Conservation (phyloP, 2,113 vertebrate species). For the Anhinga rufa region DNA sequence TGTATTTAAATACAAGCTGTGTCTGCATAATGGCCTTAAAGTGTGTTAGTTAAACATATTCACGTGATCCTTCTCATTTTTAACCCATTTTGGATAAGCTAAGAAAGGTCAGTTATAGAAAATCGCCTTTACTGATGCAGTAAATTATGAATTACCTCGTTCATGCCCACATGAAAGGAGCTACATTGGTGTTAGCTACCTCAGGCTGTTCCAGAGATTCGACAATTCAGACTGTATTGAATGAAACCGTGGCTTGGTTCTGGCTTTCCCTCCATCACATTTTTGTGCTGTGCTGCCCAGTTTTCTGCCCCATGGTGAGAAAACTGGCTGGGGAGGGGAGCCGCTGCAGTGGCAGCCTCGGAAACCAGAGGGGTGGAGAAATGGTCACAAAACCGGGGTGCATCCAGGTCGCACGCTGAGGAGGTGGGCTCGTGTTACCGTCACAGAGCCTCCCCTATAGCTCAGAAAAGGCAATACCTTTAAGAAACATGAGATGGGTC, state of each 20-base stretch:
- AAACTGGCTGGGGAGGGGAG: not conserved
- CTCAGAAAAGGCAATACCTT: not conserved
- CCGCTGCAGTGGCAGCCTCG: not conserved
- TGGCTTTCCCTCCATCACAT: not conserved
- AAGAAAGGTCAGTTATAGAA: not conserved
- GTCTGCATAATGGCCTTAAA: not conserved
- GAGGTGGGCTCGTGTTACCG: fast-evolving
- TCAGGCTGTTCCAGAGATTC: not conserved
- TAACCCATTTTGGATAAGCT: not conserved
- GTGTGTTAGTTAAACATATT: not conserved
- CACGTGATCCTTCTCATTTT: not conserved
- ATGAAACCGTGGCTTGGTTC: not conserved
- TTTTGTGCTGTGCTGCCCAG: not conserved
- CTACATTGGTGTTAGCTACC: not conserved
- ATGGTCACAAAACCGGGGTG: not conserved
- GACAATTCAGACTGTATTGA: not conserved
- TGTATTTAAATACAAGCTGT: not conserved
- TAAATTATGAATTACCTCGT: not conserved
- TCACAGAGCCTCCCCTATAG: not conserved
- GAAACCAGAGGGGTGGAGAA: not conserved
- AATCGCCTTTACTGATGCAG: not conserved
- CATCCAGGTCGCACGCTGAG: not conserved
- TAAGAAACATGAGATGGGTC: not conserved
- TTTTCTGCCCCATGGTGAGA: not conserved
- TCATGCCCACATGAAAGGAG: not conserved